Evolutionary conservation across 2,888 invertebrate species (phyloP).

Genomic region (Trisateles emortualis): DNA sequence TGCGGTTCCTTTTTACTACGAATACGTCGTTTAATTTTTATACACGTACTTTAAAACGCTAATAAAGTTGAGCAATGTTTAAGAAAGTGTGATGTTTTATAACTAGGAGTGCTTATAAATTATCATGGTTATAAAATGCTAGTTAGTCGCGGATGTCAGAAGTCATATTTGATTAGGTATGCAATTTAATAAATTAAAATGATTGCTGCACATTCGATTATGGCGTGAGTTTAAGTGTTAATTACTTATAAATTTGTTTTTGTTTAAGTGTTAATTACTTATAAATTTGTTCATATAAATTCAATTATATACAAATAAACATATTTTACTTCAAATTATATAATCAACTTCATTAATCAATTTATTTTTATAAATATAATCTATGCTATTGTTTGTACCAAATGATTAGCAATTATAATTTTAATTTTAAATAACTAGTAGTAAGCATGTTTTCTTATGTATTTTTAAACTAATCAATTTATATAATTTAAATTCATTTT

Average conservation of each 20-base stretch:
- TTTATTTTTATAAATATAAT: too few species aligned
- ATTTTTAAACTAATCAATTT: too few species aligned
- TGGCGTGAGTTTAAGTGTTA: constrained; percentile 12
- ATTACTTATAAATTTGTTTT: constrained; percentile 5
- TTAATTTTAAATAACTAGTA: too few species aligned
- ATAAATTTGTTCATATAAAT: too few species aligned
- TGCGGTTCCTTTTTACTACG: constrained; percentile 19
- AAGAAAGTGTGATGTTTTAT: constrained; percentile 40
- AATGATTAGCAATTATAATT: too few species aligned
- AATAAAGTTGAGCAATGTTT: constrained; percentile 34
- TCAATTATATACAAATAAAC: too few species aligned
- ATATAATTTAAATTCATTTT: too few species aligned
- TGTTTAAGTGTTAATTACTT: constrained; percentile 10
- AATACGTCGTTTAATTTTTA: constrained; percentile 31
- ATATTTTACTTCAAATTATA: too few species aligned
- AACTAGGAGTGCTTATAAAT: constrained; percentile 31
- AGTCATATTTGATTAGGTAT: constrained; percentile 30
- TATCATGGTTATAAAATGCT: constrained; percentile 26
- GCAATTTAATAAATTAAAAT: constrained; percentile 18
- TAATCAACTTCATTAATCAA: too few species aligned
- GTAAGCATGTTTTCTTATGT: too few species aligned
- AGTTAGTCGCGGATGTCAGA: constrained; percentile 38
- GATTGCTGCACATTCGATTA: constrained; percentile 10
- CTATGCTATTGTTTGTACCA: too few species aligned
- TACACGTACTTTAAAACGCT: constrained; percentile 33